A percentile compares a stretch with the other conserved stretches of the same genome.
Conservation (phyloP, 2,797 vertebrate genomes). For the Eulemur albifrons region DNA sequence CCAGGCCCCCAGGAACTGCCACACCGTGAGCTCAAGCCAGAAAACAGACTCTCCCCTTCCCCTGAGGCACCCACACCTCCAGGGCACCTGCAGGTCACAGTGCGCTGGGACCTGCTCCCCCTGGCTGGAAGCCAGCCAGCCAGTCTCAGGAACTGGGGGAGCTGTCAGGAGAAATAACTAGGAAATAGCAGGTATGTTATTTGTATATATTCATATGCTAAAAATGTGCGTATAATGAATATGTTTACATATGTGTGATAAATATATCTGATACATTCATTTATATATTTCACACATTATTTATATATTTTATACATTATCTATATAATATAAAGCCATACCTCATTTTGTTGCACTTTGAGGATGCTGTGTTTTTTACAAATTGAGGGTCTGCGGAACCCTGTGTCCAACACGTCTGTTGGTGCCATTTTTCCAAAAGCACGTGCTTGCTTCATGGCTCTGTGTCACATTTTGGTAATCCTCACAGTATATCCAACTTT, state of each 20-base stretch:
- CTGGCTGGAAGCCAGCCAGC: not conserved
- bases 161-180: not conserved
- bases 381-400: not conserved
- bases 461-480: not conserved
- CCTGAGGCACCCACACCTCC: not conserved
- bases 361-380: not conserved
- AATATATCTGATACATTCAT: not conserved
- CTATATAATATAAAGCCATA: not conserved
- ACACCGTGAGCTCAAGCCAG: accelerated
- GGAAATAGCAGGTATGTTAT: not conserved
- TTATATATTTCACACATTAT: not conserved
- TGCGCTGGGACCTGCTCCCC: not conserved
- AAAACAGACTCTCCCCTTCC: not conserved
- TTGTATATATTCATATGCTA: not conserved
- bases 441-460: not conserved
- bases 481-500: not conserved
- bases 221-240: not conserved
- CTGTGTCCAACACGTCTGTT: not conserved
- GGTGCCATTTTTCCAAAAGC: not conserved
- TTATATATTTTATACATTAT: not conserved
- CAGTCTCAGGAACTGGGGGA: not conserved
- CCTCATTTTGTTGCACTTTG: not conserved
- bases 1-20: not conserved
- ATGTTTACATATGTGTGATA: not conserved
- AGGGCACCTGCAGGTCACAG: accelerated